These are phyloP conservation scores for Melitaea athalia DNA, from an alignment of 2,888 invertebrate species.

Conservation along the genomic window DNA sequence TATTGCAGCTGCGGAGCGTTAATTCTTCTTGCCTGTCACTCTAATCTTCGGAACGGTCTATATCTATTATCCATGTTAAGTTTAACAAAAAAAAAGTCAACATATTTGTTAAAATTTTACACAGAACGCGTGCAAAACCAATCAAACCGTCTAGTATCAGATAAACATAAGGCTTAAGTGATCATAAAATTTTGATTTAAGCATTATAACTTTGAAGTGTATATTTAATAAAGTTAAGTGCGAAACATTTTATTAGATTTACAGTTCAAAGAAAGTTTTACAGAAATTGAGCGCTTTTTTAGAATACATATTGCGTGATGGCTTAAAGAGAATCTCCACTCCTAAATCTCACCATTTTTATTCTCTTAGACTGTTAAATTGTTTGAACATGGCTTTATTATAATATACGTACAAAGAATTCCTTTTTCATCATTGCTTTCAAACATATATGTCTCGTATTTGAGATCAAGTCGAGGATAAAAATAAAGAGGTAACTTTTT, in stretches of 20 bases:
- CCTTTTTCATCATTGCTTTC: not conserved
- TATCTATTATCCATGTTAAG: too few relatives aligned
- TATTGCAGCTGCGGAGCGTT: too few relatives aligned
- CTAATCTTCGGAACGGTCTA: too few relatives aligned
- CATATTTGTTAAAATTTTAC: too few relatives aligned
- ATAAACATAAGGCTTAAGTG: not conserved
- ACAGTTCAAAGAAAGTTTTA: conserved; percentile 16
- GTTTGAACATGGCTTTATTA: conserved; percentile 5
- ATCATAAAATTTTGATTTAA: not conserved
- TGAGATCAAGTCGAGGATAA: not conserved
- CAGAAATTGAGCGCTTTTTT: conserved; percentile 5
- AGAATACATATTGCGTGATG: not conserved
- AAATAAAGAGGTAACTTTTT: too few relatives aligned
- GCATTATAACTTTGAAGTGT: not conserved
- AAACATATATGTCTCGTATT: not conserved
- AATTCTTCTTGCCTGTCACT: too few relatives aligned
- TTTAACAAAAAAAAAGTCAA: too few relatives aligned
- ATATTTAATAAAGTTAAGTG: conserved; percentile 31
- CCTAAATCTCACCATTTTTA: conserved; percentile 11
- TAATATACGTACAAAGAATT: conserved; percentile 9
- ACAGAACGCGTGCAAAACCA: too few relatives aligned
- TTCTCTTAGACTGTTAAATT: conserved; percentile 8
- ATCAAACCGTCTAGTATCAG: not conserved
- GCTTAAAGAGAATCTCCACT: not conserved
- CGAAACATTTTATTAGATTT: conserved; percentile 9